Percentiles rank a stretch among this genome's conserved stretches.
Conservation (phyloP, 2,888 invertebrate genomes). For the Hyposoter didymator region DNA sequence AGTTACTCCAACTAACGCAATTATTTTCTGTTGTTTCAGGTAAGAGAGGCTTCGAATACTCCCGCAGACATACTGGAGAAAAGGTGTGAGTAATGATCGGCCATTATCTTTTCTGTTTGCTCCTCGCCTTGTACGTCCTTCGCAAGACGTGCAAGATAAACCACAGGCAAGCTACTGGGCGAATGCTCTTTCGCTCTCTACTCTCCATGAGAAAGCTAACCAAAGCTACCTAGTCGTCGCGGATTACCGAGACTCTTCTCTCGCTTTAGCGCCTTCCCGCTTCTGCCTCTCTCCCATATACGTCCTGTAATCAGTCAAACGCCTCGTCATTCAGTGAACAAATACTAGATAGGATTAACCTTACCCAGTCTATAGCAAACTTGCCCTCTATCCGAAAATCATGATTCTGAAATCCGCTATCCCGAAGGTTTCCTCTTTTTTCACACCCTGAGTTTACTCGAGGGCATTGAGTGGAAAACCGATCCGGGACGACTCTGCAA, state of each 20-base stretch:
- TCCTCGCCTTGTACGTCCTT: constrained; percentile 72
- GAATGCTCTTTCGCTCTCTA: constrained; percentile 35
- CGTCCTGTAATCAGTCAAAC: constrained; percentile 60
- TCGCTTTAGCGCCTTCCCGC: constrained; percentile 40
- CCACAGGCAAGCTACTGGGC: constrained; percentile 59
- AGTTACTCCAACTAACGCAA: constrained; percentile 74
- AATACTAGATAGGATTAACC: constrained; percentile 56
- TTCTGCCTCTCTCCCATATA: constrained; percentile 39
- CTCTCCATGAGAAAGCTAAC: constrained; percentile 59
- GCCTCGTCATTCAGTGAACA: constrained; percentile 52
- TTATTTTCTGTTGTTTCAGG: constrained; percentile 81
- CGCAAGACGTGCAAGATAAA: constrained; percentile 69
- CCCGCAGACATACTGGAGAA: constrained; percentile 50
- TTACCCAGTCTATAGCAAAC: neutral
- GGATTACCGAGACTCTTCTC: constrained; percentile 67
- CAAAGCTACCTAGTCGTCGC: constrained; percentile 57
- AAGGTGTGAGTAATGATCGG: constrained; percentile 79
- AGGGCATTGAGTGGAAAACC: no score
- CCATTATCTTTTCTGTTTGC: constrained; percentile 79
- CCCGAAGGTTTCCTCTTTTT: neutral
- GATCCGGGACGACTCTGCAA: no score
- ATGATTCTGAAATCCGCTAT: neutral
- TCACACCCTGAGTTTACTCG: neutral
- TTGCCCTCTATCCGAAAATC: neutral
- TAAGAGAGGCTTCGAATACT: constrained; percentile 74